Conservation (phyloP, 2,113 vertebrate species). For the Ageneiosus marmoratus region DNA sequence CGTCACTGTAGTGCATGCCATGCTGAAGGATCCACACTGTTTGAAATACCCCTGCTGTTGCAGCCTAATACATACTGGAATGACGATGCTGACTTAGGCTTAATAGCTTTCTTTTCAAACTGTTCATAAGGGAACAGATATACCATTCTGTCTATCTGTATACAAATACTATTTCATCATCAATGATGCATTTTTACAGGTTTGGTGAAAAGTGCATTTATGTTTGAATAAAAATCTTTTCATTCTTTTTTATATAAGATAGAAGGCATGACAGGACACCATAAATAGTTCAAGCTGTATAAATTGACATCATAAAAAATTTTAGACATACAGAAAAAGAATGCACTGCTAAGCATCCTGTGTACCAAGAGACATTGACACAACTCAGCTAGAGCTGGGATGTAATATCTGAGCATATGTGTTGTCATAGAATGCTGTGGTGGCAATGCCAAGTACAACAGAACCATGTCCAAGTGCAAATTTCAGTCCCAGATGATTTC, state of each 20-base stretch:
- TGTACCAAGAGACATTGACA: background rate
- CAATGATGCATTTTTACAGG: background rate
- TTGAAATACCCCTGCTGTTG: conserved; percentile 5
- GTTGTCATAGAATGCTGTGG: conserved; percentile 21
- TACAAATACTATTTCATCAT: background rate
- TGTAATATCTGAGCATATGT: conserved; percentile 7
- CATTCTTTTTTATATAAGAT: background rate
- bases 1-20: background rate
- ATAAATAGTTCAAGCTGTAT: background rate
- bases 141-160: background rate
- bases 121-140: background rate
- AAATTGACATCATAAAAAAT: background rate
- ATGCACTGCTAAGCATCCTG: background rate
- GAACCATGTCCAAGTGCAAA: conserved; percentile 32
- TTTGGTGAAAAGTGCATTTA: background rate
- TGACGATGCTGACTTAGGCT: conserved; percentile 3
- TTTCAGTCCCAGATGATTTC: conserved; percentile 17
- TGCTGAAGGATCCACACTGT: background rate
- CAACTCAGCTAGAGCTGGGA: background rate
- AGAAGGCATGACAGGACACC: background rate
- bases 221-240: background rate
- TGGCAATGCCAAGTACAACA: conserved; percentile 13
- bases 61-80: background rate
- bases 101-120: background rate
- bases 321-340: background rate